phyloP scores from a whole-genome alignment of 2,797 vertebrate species.

The Valencia hispanica region DNA sequence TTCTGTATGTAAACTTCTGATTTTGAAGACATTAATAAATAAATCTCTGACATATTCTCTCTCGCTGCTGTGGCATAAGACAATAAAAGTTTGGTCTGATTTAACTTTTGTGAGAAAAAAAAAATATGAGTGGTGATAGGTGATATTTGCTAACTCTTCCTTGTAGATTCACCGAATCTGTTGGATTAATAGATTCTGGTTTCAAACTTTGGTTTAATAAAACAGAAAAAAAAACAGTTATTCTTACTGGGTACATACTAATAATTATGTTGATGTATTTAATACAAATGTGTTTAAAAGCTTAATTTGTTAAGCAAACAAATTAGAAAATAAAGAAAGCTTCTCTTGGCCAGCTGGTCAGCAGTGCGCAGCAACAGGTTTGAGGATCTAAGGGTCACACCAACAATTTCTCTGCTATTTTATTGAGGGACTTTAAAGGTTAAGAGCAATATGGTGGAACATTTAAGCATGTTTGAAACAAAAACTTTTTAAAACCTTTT shows the following conservation, averaged over 20 bases:
- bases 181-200: too few relatives aligned
- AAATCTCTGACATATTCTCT: not conserved
- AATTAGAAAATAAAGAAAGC: not conserved
- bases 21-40: not conserved
- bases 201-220: not conserved
- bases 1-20: not conserved
- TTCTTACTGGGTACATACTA: not conserved
- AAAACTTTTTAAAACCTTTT: not conserved
- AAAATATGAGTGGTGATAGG: too few relatives aligned
- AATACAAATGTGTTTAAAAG: not conserved
- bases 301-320: not conserved
- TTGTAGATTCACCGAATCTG: too few relatives aligned
- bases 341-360: not conserved
- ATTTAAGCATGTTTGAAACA: not conserved
- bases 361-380: not conserved
- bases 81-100: not conserved
- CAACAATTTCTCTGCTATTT: not conserved
- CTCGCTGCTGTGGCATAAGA: not conserved
- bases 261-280: not conserved
- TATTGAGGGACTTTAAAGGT: not conserved
- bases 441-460: not conserved
- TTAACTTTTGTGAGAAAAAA: too few relatives aligned
- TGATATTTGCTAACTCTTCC: too few relatives aligned
- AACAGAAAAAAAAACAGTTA: not conserved
- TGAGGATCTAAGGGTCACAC: not conserved